Conservation (phyloP, 2,113 vertebrate species). For the Octodon degus region DNA sequence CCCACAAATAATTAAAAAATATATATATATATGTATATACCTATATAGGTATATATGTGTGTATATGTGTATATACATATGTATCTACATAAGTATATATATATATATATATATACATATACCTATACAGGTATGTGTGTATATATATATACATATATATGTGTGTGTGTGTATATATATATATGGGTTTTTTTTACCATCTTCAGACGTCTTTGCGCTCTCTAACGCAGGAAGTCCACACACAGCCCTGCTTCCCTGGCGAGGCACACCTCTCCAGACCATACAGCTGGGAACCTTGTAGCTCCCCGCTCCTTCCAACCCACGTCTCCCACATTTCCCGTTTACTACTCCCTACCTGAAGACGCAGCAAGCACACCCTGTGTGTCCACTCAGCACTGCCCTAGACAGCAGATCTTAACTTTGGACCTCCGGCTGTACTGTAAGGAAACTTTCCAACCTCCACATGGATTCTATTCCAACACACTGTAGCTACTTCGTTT, state of each 20-base stretch:
- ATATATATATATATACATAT: too few species aligned
- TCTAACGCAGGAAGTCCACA: background rate
- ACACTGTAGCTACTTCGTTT: background rate
- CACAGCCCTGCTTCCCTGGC: background rate
- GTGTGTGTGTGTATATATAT: too few species aligned
- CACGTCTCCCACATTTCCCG: background rate
- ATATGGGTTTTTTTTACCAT: background rate
- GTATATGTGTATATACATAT: too few species aligned
- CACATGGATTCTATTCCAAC: background rate
- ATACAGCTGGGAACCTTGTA: background rate
- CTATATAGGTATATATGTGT: too few species aligned
- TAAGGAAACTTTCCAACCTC: background rate
- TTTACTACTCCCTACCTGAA: background rate
- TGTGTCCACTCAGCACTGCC: background rate
- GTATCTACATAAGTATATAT: too few species aligned
- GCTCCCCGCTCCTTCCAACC: background rate
- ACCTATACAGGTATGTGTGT: too few species aligned
- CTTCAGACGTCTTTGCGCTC: background rate
- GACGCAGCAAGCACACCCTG: background rate
- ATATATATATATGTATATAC: background rate
- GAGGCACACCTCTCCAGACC: background rate
- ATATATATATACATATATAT: too few species aligned
- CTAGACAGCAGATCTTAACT: background rate
- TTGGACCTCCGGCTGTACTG: background rate
- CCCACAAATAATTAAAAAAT: background rate